These are phyloP conservation scores for Aphelinus certus DNA, from an alignment of 1,140 invertebrate genomes.

Conservation along the genomic window DNA sequence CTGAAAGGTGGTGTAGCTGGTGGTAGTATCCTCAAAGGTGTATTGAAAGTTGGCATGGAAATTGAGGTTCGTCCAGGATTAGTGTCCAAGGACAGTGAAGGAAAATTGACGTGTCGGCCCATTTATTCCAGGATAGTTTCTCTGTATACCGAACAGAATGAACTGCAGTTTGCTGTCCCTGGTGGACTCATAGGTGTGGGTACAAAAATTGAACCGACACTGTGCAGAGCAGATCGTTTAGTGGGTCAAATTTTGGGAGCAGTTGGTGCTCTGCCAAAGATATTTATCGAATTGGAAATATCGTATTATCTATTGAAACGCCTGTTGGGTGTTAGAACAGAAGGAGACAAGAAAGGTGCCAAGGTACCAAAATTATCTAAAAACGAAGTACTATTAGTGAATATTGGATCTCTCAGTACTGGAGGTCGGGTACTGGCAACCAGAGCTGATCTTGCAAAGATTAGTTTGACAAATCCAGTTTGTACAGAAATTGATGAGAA, in stretches of 20 bases:
- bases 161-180: slow-evolving; percentile 97
- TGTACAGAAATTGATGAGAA: slow-evolving; percentile 99
- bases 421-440: slow-evolving; percentile 96
- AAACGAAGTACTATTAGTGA: slow-evolving; percentile 87
- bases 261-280: slow-evolving; percentile 94
- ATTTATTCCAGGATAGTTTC: slow-evolving; percentile 98
- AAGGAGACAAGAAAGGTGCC: slow-evolving; percentile 98
- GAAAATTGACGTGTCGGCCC: slow-evolving; percentile 93
- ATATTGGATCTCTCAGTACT: slow-evolving; percentile 98
- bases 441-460: slow-evolving; percentile 97
- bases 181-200: slow-evolving; percentile 99
- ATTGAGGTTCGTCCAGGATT: slow-evolving; percentile 94
- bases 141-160: slow-evolving; percentile 98
- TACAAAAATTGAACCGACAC: slow-evolving; percentile 98
- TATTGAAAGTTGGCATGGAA: slow-evolving; percentile 90
- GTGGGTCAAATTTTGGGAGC: slow-evolving; percentile 99
- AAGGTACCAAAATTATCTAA: slow-evolving; percentile 76
- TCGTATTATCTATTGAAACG: slow-evolving; percentile 97
- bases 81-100: slow-evolving; percentile 95
- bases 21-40: slow-evolving; percentile 95
- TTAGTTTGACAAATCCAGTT: slow-evolving; percentile 96
- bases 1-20: slow-evolving; percentile 98
- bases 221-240: slow-evolving; percentile 96
- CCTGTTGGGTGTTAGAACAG: slow-evolving; percentile 95
- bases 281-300: slow-evolving; percentile 98